Evolutionary conservation across 2,797 vertebrate genomes (phyloP), one percentile per base, ranked within the genome.

Genomic region (Centropyge bicolor): DNA sequence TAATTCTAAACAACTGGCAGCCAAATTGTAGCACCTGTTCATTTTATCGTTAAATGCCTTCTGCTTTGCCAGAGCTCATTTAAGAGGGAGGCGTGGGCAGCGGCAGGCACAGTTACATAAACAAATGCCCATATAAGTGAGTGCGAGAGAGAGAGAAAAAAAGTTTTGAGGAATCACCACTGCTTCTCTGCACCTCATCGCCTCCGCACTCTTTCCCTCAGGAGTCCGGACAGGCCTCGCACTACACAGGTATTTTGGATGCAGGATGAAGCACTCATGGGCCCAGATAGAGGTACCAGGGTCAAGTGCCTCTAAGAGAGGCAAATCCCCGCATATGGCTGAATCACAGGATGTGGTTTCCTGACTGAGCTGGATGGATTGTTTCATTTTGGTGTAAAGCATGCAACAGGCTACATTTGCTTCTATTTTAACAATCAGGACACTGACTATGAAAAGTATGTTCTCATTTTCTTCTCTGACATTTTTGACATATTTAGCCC

Each of bases 41-140:
- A 49, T 71, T 64, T 79, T 45, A 87, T 73, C 46, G 43, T 27
- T 20, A 12, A 57, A 57, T n/a, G 27, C 40, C 65, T 43, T 59
- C 24, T 77, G 60, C 57, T 72, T 75, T 70, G 27, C 56, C 20
- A 35, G 54, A 3, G 63, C 70, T 86, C 51, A 56, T 78, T 65
- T 67, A 36, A 40, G 66, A 74, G 74, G 81, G 78, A 71, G 87
- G 84, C 66, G 89, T 93, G 80, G 88, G 92, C 84, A 11, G 72
- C 41, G 68, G 57, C 62, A 70, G 73, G 83, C 86, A 71, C 76
- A 41, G 81, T 93, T 92, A 93, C 61, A 92, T 93, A 92, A 93
- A 92, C 84, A 86, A 76, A 88, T 92, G 86, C 64, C 90, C 88
- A 89, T 91, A 89, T 85, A 79, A 76, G 85, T 75, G 48, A 81